A percentile compares a stretch with the other conserved stretches of the same genome.
Evolutionary conservation across 2,888 invertebrate genomes (phyloP).

Genomic region (Oxytorus armatus): DNA sequence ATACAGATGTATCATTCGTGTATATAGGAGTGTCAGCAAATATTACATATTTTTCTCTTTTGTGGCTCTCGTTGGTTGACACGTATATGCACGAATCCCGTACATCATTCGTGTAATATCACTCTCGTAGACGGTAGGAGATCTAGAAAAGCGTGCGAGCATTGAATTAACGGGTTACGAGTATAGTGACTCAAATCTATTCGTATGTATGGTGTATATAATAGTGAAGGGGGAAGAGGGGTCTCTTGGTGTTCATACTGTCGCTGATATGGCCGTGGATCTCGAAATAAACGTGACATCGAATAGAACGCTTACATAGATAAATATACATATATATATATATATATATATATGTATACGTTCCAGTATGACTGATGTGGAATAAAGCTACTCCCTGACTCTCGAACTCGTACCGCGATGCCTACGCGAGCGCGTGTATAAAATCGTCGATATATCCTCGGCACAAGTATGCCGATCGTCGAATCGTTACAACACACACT

Average conservation of each 20-base stretch:
- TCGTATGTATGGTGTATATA: background rate
- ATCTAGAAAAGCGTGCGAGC: slow-evolving; percentile 29
- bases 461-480: background rate
- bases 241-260: slow-evolving; percentile 33
- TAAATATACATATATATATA: too few relatives aligned
- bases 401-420: slow-evolving; percentile 23
- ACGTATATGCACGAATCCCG: slow-evolving; percentile 14
- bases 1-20: background rate
- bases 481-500: slow-evolving; percentile 28
- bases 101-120: slow-evolving; percentile 29
- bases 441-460: too few relatives aligned
- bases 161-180: slow-evolving; percentile 63
- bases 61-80: background rate
- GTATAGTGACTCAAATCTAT: slow-evolving; percentile 32
- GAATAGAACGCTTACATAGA: too few relatives aligned
- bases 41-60: background rate
- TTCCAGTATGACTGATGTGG: background rate
- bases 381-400: slow-evolving; percentile 32
- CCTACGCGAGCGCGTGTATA: background rate
- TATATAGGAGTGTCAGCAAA: background rate
- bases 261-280: slow-evolving; percentile 60
- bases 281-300: slow-evolving; percentile 67
- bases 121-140: background rate
- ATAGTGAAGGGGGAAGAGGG: slow-evolving; percentile 1
- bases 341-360: background rate